Base-by-base conservation (phyloP, 2,113 vertebrate species). In the Struthio camelus region DNA sequence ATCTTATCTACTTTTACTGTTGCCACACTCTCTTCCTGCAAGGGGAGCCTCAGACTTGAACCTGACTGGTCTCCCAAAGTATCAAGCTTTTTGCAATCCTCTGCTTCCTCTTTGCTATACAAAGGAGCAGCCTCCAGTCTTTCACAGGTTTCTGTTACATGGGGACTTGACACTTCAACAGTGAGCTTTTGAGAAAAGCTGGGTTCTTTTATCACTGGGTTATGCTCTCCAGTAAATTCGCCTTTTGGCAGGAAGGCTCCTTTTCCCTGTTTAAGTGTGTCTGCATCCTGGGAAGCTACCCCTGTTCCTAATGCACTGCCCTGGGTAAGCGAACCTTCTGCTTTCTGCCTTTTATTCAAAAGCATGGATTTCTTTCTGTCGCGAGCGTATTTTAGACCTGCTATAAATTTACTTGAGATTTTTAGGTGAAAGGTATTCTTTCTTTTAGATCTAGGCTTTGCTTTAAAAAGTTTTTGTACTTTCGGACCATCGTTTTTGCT, bases 341-440 rank as follows among this genome's bases (percentile, higher is more conserved):
- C 73, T 77, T 89, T 93, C 67, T 95, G 92, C 25, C 7, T 93
- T 51, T 92, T 95, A 73, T 62, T 95, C 64, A 96, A 58, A 89
- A 97, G 95, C 90, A 95, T 72, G 6, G 66, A 92, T 65, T 93
- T 92, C 8, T 94, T 96, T 72, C 86, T 93, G 36, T 97, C 93
- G 3, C 91, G 94, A 32, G 96, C 96, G 0, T 53, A 96, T 62
- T 87, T 96, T 9, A 96, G 95, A 22, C 95, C 84, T 25, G 93
- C 95, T 4, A 97, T 87, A 89, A 97, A 93, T 54, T 61, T 95
- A 90, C 97, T 96, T 0, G 93, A 97, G 7, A 86, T 94, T 75
- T 89, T 92, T 13, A 83, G 42, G 1, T 85, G 97, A 56, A 90
- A 97, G 13, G 94, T 51, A 2, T 53, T 61, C 22, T 94, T 79